Evolutionary conservation across 2,113 vertebrate genomes (phyloP), one percentile per base, ranked within the genome.

Genomic region (Diphyllodes magnificus): DNA sequence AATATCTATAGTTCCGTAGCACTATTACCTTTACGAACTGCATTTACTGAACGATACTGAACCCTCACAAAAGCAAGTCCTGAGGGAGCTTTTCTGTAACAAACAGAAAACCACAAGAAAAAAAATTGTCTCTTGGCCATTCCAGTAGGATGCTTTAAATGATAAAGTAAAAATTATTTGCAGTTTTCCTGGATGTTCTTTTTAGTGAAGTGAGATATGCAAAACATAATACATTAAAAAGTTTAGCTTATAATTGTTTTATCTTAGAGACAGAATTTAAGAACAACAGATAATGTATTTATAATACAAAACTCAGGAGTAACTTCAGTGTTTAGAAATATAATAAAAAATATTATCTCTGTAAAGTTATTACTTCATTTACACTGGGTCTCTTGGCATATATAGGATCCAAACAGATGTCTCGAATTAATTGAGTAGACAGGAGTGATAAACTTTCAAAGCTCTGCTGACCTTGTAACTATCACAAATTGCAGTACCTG

Each of bases 291-390:
- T 45, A 33, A 63, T 18, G 8, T 77, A 6, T 69, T 82, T 33
- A 18, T 69, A 82, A 68, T 69, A 53, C 19, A 79, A 64, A 91
- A 72, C 15, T 82, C 13, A 27, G 44, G 18, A 71, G 13, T 47
- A 82, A 64, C 25, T 93, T 82, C 13, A 84, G 13, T 86, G 79
- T 88, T 94, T 86, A 95, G 20, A 85, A 85, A 54, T 68, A 63
- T 39, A 14, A 80, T 76, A 61, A 57, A 93, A 54, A 70, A 90
- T 86, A 95, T 35, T 90, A 88, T 77, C 76, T 95, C 33, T 72
- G 3, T 91, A 27, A 92, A 82, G 94, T 92, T 83, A 63, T 63
- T 69, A 28, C 27, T 76, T 95, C 47, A 66, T 94, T 97, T 92
- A 92, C 47, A 82, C 84, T 72, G 35, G 45, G 76, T 82, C 76